Percentiles rank a stretch among this genome's conserved stretches.
Conservation (phyloP, 2,888 invertebrate genomes). For the Dorcus parallelipipedus region DNA sequence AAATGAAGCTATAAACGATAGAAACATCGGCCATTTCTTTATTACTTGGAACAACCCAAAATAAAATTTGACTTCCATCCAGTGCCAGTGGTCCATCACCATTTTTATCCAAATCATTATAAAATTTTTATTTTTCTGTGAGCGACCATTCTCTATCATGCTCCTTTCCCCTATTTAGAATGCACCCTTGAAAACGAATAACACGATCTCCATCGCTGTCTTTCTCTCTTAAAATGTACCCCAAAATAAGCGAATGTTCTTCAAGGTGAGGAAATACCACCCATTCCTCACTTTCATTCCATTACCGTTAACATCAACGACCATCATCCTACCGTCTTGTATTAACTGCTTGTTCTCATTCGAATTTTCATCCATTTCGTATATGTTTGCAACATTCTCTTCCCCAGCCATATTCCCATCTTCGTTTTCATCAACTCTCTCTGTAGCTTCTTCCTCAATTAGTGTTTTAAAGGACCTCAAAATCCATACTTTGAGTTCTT, state of each 20-base stretch:
- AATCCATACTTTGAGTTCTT: constrained; percentile 90
- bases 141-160: constrained; percentile 71
- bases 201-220: constrained; percentile 81
- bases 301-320: constrained; percentile 82
- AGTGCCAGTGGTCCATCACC: constrained; percentile 68
- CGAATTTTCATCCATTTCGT: constrained; percentile 57
- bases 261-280: constrained; percentile 90
- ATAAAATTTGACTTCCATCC: constrained; percentile 72
- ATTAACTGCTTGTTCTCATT: constrained; percentile 49
- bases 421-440: constrained; percentile 75
- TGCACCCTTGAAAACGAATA: constrained; percentile 81
- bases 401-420: constrained; percentile 80
- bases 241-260: constrained; percentile 77
- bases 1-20: too few relatives aligned
- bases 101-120: constrained; percentile 80
- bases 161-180: constrained; percentile 66
- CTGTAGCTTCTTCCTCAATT: constrained; percentile 81
- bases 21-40: constrained; percentile 40
- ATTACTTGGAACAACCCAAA: constrained; percentile 90
- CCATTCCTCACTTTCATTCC: constrained; percentile 75
- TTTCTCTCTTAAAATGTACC: constrained; percentile 81
- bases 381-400: constrained; percentile 84
- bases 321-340: constrained; percentile 77
- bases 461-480: constrained; percentile 82
- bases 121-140: constrained; percentile 78